Conservation (phyloP, 2,113 vertebrate species). For the Indicator maculatus region DNA sequence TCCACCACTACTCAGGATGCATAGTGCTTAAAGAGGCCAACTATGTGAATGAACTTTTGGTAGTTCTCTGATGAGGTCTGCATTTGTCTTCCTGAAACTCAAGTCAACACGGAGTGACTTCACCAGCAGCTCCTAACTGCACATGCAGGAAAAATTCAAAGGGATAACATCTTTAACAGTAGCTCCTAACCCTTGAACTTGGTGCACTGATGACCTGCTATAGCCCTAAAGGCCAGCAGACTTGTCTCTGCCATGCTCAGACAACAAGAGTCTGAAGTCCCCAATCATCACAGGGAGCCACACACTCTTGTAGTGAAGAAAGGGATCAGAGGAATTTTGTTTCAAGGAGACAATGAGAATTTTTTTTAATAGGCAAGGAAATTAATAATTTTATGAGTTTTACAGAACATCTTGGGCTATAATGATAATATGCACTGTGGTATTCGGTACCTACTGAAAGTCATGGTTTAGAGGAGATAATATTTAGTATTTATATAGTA, state of each 20-base stretch:
- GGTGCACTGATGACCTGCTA: neutral
- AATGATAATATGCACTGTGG: neutral
- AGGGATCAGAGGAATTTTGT: neutral
- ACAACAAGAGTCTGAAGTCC: neutral
- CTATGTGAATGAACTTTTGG: neutral
- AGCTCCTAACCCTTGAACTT: neutral
- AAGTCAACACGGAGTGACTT: rapidly evolving
- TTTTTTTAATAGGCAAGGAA: neutral
- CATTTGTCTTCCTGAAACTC: neutral
- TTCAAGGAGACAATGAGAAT: neutral
- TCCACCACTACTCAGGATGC: neutral
- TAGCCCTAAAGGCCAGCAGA: neutral
- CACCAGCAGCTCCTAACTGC: neutral
- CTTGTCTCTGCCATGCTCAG: neutral
- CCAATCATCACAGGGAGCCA: neutral
- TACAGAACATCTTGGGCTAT: neutral
- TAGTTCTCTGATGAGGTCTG: neutral
- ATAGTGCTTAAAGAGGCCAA: neutral
- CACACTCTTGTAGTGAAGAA: neutral
- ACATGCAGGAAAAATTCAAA: neutral
- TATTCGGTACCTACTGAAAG: neutral
- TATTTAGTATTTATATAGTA: constrained; percentile 11
- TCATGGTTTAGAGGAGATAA: constrained; percentile 14
- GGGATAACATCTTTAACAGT: neutral
- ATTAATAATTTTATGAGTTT: neutral